Conservation (phyloP, 2,888 invertebrate genomes). For the Chalcosyrphus nemorum region DNA sequence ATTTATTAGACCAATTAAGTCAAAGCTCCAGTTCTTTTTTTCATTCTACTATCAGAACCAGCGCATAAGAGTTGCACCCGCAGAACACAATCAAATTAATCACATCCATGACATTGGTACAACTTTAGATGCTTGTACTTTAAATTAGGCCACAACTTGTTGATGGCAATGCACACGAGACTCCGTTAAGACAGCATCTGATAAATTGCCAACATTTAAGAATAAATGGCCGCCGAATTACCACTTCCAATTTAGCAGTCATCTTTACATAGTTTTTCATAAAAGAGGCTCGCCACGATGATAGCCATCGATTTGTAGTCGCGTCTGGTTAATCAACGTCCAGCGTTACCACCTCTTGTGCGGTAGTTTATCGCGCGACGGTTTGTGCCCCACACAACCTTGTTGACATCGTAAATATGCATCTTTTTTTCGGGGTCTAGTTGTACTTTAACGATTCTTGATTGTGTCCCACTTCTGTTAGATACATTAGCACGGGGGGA, state of each 20-base stretch:
- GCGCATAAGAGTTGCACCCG: too few relatives aligned
- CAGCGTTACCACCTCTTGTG: background rate
- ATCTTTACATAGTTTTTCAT: background rate
- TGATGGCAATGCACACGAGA: background rate
- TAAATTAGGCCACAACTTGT: background rate
- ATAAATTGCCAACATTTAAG: background rate
- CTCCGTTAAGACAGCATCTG: background rate
- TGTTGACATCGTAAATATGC: conserved; percentile 13
- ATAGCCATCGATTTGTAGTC: conserved; percentile 16
- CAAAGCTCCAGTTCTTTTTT: too few relatives aligned
- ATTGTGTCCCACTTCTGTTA: conserved; percentile 12
- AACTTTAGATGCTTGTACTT: background rate
- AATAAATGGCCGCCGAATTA: background rate
- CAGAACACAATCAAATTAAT: too few relatives aligned
- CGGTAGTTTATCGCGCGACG: background rate
- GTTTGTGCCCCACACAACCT: background rate
- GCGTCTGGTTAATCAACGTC: too few relatives aligned
- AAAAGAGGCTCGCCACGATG: conserved; percentile 1
- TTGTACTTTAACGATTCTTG: conserved; percentile 19
- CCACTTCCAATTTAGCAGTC: background rate
- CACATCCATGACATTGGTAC: too few relatives aligned
- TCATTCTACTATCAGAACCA: too few relatives aligned
- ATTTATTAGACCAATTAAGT: too few relatives aligned
- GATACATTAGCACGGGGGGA: background rate
- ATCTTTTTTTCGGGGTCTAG: background rate